Conservation (phyloP, 2,888 invertebrate species). For the Meandrusa payeni region DNA sequence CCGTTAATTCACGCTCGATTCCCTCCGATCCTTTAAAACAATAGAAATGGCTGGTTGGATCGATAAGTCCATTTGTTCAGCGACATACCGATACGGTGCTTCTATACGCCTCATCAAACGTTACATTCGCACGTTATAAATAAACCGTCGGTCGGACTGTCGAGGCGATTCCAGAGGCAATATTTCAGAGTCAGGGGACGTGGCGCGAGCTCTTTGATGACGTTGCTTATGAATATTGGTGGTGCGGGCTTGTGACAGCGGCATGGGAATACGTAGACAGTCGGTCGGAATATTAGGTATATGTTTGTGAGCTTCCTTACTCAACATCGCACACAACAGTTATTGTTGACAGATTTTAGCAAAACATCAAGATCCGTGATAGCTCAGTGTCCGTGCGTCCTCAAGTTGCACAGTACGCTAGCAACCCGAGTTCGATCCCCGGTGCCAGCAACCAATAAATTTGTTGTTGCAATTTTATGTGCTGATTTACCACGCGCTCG, state of each 20-base stretch:
- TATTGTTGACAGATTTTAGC: too few relatives aligned
- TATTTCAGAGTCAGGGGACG: slow-evolving; percentile 68
- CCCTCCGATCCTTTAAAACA: slow-evolving; percentile 6
- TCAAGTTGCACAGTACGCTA: too few relatives aligned
- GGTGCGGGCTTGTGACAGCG: slow-evolving; percentile 47
- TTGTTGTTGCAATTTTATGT: too few relatives aligned
- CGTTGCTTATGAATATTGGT: slow-evolving; percentile 69
- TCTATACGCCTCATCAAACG: slow-evolving; percentile 61
- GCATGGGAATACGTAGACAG: slow-evolving; percentile 8
- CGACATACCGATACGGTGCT: slow-evolving; percentile 39
- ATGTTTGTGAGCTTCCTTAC: too few relatives aligned
- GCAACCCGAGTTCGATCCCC: too few relatives aligned
- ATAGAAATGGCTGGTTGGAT: slow-evolving; percentile 42
- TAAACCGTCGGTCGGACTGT: slow-evolving; percentile 63
- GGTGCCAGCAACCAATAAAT: too few relatives aligned
- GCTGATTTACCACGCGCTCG: too few relatives aligned
- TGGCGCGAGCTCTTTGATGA: slow-evolving; percentile 65
- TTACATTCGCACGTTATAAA: slow-evolving; percentile 67
- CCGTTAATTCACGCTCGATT: slow-evolving; percentile 12
- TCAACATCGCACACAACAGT: too few relatives aligned
- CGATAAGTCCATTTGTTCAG: slow-evolving; percentile 50
- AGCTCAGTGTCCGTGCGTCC: too few relatives aligned
- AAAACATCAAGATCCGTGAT: too few relatives aligned
- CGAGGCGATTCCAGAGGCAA: slow-evolving; percentile 67
- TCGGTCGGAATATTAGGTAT: slow-evolving; percentile 12